Conservation (phyloP, 2,888 invertebrate species). For the Phyllotreta cruciferae region DNA sequence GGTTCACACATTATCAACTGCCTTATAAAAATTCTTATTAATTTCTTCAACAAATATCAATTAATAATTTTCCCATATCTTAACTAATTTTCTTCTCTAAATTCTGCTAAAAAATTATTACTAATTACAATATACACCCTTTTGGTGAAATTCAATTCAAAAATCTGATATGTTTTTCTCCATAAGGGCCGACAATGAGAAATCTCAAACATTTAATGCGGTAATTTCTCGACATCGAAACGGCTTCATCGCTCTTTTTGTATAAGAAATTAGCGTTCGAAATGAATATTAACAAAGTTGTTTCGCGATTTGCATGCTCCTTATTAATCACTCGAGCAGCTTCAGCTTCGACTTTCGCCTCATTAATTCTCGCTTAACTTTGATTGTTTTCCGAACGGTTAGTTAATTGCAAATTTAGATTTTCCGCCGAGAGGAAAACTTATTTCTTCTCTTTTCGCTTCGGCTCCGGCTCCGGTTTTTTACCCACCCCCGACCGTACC, state of each 20-base stretch:
- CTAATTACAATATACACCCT: too few relatives aligned
- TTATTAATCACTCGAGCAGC: conserved; percentile 48
- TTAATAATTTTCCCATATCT: too few relatives aligned
- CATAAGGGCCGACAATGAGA: conserved; percentile 3
- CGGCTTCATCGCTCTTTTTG: conserved; percentile 33
- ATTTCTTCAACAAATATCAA: too few relatives aligned
- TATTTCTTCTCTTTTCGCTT: conserved; percentile 31
- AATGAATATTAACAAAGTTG: conserved; percentile 57
- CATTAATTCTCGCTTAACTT: conserved; percentile 56
- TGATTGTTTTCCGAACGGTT: conserved; percentile 60
- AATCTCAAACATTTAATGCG: conserved; percentile 36
- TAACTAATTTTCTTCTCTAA: too few relatives aligned
- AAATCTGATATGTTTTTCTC: too few relatives aligned
- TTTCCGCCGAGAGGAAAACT: conserved; percentile 41
- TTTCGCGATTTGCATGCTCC: conserved; percentile 58
- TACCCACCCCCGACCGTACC: conserved; percentile 2
- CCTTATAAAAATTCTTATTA: too few relatives aligned
- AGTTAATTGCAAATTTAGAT: conserved; percentile 59
- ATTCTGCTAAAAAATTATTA: too few relatives aligned
- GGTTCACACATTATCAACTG: too few relatives aligned
- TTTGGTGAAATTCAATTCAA: too few relatives aligned
- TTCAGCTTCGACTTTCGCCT: conserved; percentile 53
- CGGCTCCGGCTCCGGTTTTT: not conserved
- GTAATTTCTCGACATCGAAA: conserved; percentile 34
- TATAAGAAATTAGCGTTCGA: conserved; percentile 48